Evolutionary conservation across 2,888 invertebrate genomes (phyloP), one percentile per base, ranked within the genome.

Genomic region (Dascillus cervinus): DNA sequence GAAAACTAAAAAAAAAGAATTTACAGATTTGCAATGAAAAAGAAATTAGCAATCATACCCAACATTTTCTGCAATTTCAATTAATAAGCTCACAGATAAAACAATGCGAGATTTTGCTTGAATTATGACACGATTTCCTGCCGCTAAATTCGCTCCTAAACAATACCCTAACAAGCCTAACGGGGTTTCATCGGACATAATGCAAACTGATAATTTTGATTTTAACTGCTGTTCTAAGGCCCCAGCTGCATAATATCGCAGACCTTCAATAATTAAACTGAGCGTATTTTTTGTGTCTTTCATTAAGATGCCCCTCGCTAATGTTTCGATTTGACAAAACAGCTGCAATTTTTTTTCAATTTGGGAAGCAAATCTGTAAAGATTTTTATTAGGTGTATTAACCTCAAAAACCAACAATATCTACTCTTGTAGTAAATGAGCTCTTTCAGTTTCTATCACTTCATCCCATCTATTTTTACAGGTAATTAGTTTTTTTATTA

Each of bases 171-270:
- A 53, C 28, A 65, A 44, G 52, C 67, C 60, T 26, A 72, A 50
- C 2, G 69, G 65, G 38, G 64, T 67, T 32, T 62, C 61, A 55
- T 66, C 64, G 2, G 66, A 63, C 2, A 67, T 62, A 27, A 52
- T 43, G 20, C 46, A 47, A 12, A 62, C n/a, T n/a, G n/a, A n/a
- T n/a, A n/a, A n/a, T n/a, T n/a, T n/a, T 37, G 37, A 56, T 66
- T 58, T 41, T 67, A 62, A n/a, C n/a, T n/a, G n/a, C n/a, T 55
- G 50, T 11, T 59, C 54, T 39, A 64, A 58, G 5, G 68, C 64
- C 65, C 67, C 70, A 34, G 66, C 65, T 9, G 71, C 66, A 55
- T 72, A 67, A 48, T 71, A 70, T 47, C 65, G 65, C 36, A 73
- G 61, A 50, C n/a, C n/a, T n/a, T n/a, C n/a, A n/a, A n/a, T n/a